These are phyloP conservation scores for Tiliacea aurago DNA, from an alignment of 2,888 invertebrate species.

Conservation along the genomic window DNA sequence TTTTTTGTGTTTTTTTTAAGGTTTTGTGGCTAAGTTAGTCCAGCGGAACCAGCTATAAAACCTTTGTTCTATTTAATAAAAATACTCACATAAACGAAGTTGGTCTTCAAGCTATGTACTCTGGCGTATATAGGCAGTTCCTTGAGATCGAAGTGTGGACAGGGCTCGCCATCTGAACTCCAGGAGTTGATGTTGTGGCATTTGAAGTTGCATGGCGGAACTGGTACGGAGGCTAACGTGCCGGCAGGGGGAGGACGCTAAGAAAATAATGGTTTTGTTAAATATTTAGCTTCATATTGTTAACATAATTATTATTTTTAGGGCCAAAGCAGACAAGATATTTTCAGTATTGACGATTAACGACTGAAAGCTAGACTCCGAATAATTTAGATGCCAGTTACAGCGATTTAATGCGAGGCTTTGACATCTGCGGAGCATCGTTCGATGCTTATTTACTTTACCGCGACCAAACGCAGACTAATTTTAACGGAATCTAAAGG, in stretches of 20 bases:
- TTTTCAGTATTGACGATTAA: neutral
- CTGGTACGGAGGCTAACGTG: slow-evolving; percentile 93
- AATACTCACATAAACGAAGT: slow-evolving; percentile 95
- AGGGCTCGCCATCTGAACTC: slow-evolving; percentile 75
- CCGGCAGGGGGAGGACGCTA: slow-evolving; percentile 93
- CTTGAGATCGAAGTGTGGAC: slow-evolving; percentile 90
- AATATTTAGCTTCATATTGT: neutral
- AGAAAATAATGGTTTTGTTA: neutral
- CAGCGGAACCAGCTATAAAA: neutral
- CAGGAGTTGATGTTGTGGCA: slow-evolving; percentile 91
- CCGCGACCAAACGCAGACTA: too few species aligned
- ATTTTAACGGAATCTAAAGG: neutral
- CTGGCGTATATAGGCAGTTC: slow-evolving; percentile 94
- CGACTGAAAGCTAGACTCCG: neutral
- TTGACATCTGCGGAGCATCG: neutral
- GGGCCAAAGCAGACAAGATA: neutral
- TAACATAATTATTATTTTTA: neutral
- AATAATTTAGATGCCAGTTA: neutral
- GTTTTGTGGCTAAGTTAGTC: neutral
- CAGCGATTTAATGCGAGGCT: neutral
- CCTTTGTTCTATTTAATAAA: neutral
- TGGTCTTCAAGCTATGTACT: slow-evolving; percentile 94
- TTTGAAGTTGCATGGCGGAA: slow-evolving; percentile 94
- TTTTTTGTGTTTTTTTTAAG: too few species aligned
- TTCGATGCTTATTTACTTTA: neutral